phyloP scores from a whole-genome alignment of 2,888 invertebrate genomes.

The Panorpa germanica region DNA sequence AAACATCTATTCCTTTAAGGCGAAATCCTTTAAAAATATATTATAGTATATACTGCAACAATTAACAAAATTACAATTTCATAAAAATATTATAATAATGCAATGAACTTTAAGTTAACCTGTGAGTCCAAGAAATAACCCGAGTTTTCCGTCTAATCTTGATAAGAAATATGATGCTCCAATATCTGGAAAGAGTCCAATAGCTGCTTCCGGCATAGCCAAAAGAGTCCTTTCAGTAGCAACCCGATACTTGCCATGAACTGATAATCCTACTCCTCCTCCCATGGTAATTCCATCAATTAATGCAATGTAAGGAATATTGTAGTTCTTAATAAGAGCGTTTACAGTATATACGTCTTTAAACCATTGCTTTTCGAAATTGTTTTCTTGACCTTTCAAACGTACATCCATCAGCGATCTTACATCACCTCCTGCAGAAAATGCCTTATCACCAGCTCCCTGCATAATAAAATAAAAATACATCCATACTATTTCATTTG shows the following conservation, averaged over 20 bases:
- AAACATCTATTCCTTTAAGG: conserved; percentile 42
- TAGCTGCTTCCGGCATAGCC: conserved; percentile 49
- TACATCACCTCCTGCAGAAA: too few relatives aligned
- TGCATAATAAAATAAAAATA: too few relatives aligned
- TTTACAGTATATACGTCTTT: conserved; percentile 52
- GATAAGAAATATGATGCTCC: conserved; percentile 42
- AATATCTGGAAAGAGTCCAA: conserved; percentile 46
- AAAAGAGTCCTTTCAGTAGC: conserved; percentile 42
- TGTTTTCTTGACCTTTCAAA: conserved; percentile 26
- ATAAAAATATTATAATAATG: too few relatives aligned
- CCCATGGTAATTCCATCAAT: conserved; percentile 50
- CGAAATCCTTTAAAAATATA: too few relatives aligned
- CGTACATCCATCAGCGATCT: too few relatives aligned
- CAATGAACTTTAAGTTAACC: too few relatives aligned
- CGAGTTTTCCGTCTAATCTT: conserved; percentile 31
- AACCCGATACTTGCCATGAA: conserved; percentile 39
- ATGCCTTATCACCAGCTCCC: too few relatives aligned
- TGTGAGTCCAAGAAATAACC: conserved; percentile 37
- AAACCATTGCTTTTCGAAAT: conserved; percentile 42
- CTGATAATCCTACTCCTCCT: conserved; percentile 43
- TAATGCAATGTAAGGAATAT: conserved; percentile 38
- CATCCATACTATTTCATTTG: too few relatives aligned
- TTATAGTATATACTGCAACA: too few relatives aligned
- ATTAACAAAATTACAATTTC: too few relatives aligned
- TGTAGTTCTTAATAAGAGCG: conserved; percentile 32